Base-by-base conservation (phyloP, 1,140 invertebrate genomes). In the Drosophila kepulauana region DNA sequence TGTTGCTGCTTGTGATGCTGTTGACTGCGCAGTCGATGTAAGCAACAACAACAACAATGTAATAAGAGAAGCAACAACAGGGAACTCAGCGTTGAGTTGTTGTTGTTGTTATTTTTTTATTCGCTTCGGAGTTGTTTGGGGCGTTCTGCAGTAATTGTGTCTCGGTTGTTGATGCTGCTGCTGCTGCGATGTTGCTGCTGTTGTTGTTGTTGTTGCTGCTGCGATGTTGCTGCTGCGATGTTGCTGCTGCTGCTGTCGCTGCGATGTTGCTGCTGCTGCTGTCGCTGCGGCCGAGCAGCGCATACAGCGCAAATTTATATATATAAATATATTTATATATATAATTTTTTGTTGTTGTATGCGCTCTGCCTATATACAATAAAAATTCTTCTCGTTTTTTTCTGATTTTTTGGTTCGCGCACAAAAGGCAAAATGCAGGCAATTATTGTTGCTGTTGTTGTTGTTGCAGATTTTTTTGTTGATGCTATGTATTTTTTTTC, bases 381-480 rank as follows among this genome's bases (percentile, higher is more conserved):
- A 87, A 72, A 81, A 86, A 81, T 86, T 77, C 68, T 73, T 78
- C 66, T 86, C 48, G 75, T 87, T 56, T 75, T 78, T 70, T 71
- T 63, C 25, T 45, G 75, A 82, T 56, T 75, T 78, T 71, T 63
- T 13, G 62, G 20, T 77, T 69, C 64, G 70, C 78, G 46, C 78
- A 89, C 85, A 88, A 84, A 88, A 82, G 84, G 80, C 84, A 72
- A 87, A 86, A 79, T 81, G 75, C 82, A 72, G 82, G 78, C 82
- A 75, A 86, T 82, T 77, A 87, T 82, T 87, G 64, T 65, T 59
- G 63, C 61, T 78, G 68, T 72, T 41, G 38, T 10, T 69, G 73
- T 68, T 76, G 25, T 64, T 75, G 62, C 62, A 16, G 62, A 52
- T 56, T 70, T 38, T 46, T 58, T 56, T 67, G 65, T 72, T 75